A percentile compares a stretch with the other conserved stretches of the same genome.
Evolutionary conservation across 1,140 invertebrate species (phyloP).

Genomic region (Penaeus chinensis): DNA sequence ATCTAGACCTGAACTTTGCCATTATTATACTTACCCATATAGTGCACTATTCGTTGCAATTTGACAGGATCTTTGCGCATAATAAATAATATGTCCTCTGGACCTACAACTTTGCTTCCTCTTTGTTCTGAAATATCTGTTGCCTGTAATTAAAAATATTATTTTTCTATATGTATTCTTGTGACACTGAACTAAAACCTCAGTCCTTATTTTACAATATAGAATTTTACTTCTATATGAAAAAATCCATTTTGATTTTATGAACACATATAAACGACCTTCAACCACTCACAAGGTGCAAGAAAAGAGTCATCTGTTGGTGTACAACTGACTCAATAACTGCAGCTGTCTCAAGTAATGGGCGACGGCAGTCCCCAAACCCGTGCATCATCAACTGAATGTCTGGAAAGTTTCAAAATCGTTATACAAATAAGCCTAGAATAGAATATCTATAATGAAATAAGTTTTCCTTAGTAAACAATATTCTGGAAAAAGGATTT

Average conservation of each 20-base stretch:
- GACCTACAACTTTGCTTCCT: slow-evolving; percentile 69
- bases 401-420: slow-evolving; percentile 67
- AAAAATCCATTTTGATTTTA: background rate
- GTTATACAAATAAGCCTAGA: background rate
- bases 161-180: no score
- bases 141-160: slow-evolving; percentile 65
- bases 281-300: slow-evolving; percentile 68
- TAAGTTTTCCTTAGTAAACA: background rate
- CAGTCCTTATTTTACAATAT: no score
- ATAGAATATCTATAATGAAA: background rate
- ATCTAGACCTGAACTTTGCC: no score
- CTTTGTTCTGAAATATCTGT: slow-evolving; percentile 70
- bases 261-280: background rate
- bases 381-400: slow-evolving; percentile 80
- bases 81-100: slow-evolving; percentile 76
- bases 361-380: slow-evolving; percentile 78
- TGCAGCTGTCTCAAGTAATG: slow-evolving; percentile 76
- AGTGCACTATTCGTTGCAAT: slow-evolving; percentile 72
- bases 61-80: slow-evolving; percentile 76
- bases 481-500: background rate
- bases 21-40: slow-evolving; percentile 70
- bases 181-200: no score
- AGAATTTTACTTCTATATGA: no score
- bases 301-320: slow-evolving; percentile 73
- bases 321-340: slow-evolving; percentile 77